Evolutionary conservation across 2,888 invertebrate species (phyloP).

Genomic region (Chloromyia formosa): DNA sequence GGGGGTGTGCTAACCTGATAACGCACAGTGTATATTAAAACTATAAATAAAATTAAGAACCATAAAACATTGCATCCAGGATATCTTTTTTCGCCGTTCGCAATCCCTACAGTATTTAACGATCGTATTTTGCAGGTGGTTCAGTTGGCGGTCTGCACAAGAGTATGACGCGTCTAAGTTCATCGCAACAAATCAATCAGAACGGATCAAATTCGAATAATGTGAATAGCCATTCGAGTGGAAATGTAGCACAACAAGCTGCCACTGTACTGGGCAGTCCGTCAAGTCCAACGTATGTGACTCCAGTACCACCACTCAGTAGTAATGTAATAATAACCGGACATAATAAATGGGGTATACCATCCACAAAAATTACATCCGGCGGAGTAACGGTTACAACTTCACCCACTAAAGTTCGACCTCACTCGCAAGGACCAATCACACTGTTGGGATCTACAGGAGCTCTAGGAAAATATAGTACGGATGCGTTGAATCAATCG

Average conservation of each 20-base stretch:
- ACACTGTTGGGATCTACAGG: slow-evolving; percentile 61
- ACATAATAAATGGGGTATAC: slow-evolving; percentile 66
- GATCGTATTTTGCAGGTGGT: slow-evolving; percentile 60
- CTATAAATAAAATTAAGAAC: no score
- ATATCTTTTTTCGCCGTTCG: background rate
- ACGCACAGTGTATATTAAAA: no score
- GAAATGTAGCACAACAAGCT: slow-evolving; percentile 58
- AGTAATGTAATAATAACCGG: slow-evolving; percentile 66
- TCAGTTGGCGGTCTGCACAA: slow-evolving; percentile 82
- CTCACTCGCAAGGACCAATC: slow-evolving; percentile 68
- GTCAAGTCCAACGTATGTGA: slow-evolving; percentile 58
- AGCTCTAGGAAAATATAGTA: slow-evolving; percentile 62
- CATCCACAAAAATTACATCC: slow-evolving; percentile 65
- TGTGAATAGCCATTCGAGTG: slow-evolving; percentile 56
- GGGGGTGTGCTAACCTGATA: no score
- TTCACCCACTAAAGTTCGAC: slow-evolving; percentile 66
- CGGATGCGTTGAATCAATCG: slow-evolving; percentile 64
- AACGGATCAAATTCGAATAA: slow-evolving; percentile 62
- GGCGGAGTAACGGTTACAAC: slow-evolving; percentile 73
- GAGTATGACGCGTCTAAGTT: slow-evolving; percentile 83
- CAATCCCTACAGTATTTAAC: background rate
- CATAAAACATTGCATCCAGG: background rate
- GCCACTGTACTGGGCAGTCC: slow-evolving; percentile 52
- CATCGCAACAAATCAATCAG: slow-evolving; percentile 77
- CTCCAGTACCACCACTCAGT: slow-evolving; percentile 64